These are phyloP conservation scores for Ciconia boyciana DNA, from an alignment of 2,113 vertebrate species.

Conservation along the genomic window DNA sequence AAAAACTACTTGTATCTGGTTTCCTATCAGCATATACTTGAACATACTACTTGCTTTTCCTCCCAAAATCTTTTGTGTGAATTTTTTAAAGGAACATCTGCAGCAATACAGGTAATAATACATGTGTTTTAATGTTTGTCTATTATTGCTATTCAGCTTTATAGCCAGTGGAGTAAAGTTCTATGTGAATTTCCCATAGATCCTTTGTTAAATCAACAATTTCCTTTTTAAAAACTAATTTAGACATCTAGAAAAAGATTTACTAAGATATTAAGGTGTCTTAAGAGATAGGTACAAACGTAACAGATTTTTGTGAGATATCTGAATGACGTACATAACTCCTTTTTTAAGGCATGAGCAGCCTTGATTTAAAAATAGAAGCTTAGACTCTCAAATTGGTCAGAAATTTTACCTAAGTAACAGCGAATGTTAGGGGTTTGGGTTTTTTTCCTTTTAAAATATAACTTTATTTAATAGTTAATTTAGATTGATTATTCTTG, in stretches of 20 bases:
- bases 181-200: neutral
- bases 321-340: neutral
- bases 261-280: neutral
- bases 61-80: neutral
- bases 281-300: neutral
- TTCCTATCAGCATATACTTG: neutral
- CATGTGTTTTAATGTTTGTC: neutral
- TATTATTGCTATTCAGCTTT: neutral
- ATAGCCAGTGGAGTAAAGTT: neutral
- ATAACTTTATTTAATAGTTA: neutral
- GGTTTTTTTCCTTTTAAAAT: neutral
- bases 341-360: neutral
- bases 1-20: neutral
- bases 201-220: neutral
- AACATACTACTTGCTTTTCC: neutral
- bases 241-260: neutral
- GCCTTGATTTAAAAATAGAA: neutral
- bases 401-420: neutral
- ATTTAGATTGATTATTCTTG: neutral
- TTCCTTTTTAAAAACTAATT: neutral
- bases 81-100: neutral
- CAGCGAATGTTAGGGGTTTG: accelerated
- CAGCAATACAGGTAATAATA: neutral
- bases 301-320: neutral
- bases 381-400: neutral